Conservation (phyloP, 2,888 invertebrate species). For the Torymus texanus region DNA sequence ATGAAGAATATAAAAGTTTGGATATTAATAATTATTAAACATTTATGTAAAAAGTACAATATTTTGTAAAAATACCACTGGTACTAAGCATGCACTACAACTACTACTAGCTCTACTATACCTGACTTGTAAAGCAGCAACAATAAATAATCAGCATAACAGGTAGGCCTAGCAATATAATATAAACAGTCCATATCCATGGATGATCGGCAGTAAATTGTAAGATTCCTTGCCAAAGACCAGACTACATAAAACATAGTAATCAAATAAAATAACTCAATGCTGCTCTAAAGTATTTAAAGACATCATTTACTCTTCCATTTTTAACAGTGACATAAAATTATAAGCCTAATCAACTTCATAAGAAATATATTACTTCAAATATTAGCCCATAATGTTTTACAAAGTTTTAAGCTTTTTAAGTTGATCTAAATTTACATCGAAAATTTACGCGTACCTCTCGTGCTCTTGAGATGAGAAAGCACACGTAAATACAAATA, state of each 20-base stretch:
- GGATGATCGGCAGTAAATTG: conserved; percentile 89
- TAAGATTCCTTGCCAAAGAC: conserved; percentile 84
- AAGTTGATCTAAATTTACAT: conserved; percentile 9
- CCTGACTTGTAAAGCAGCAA: conserved; percentile 83
- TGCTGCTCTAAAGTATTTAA: conserved; percentile 28
- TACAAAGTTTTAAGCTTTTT: conserved; percentile 3
- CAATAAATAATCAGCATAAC: conserved; percentile 87
- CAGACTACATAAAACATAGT: conserved; percentile 80
- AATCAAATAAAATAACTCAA: conserved; percentile 42
- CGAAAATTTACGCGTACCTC: conserved; percentile 79
- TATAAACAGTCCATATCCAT: conserved; percentile 92
- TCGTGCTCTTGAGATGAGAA: conserved; percentile 80
- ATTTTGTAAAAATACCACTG: conserved; percentile 22
- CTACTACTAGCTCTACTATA: conserved; percentile 65
- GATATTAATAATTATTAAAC: not conserved
- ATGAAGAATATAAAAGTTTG: conserved; percentile 22
- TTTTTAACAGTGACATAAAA: no score
- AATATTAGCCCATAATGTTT: not conserved
- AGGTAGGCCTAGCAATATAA: conserved; percentile 86
- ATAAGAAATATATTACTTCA: no score
- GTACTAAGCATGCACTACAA: conserved; percentile 35
- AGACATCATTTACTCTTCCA: not conserved
- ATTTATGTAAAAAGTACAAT: not conserved
- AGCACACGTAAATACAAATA: conserved; percentile 81
- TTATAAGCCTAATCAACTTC: no score